Base-by-base conservation (phyloP, 1,140 invertebrate species). In the Brachionus calyciflorus region DNA sequence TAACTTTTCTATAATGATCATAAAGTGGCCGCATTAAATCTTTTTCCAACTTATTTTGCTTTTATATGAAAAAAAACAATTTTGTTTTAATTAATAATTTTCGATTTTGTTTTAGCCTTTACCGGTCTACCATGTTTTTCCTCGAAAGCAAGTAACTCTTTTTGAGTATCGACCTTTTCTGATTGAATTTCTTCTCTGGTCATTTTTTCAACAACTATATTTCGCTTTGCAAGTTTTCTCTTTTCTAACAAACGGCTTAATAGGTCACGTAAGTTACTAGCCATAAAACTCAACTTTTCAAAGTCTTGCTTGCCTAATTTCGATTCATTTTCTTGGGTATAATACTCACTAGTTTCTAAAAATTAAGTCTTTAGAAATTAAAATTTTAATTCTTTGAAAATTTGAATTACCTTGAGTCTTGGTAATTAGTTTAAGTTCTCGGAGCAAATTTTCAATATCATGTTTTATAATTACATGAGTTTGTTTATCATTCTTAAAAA, bases 1-100 rank as follows among this genome's bases (percentile, higher is more conserved):
- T 73, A 3, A 73, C 69, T 73, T 55, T 49, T 73, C 69, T 73
- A 28, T 73, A 73, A 73, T 73, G 69, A 24, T 73, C 69, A 40
- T 73, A 73, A 9, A 73, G 24, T 19, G 69, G 69, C 26, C 69
- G 19, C 69, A 73, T 73, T 14, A 73, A 24, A 55, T 73, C 69
- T 41, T 73, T 73, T 73, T 73, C 69, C 10, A 73, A 41, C 30
- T 73, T 73, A 9, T 26, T 73, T 55, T 73, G 69, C 60, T 65
- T 24, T 65, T 24, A 24, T 21, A 26, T 14, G 9, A 24, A 44
- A 37, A 9, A 65, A 26, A 44, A 24, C 24, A 37, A 3, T 41
- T 26, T 65, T 44, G 24, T 46, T n/a, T 9, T 57, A 4, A n/a
- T 26, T 14, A 24, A 26, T 10, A 1, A 41, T 4, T 30, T n/a